Evolutionary conservation across 1,140 invertebrate genomes (phyloP), one percentile per base, ranked within the genome.

Genomic region (Orchestia grillus): DNA sequence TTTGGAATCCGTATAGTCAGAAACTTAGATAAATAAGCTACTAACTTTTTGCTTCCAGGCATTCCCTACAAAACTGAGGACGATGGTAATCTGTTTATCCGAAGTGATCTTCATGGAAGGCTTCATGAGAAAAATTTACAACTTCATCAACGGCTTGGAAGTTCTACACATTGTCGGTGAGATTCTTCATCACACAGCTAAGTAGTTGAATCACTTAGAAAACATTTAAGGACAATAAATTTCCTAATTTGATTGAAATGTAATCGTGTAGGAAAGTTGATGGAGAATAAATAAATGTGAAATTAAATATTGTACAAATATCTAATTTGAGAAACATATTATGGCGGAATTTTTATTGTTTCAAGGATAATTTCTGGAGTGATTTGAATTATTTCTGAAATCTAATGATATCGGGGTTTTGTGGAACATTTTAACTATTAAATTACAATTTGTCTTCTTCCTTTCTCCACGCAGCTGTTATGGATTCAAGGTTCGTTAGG

Each of bases 61-160:
- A 16, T 99, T 99, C 97, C 99, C 99, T 36, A 99, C 99, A n/a
- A 99, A 99, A 97, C 97, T 99, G 15, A 98, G 98, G 47, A 99
- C 99, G 97, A 98, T 99, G 97, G 99, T 99, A 97, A 99, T 99
- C 97, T 99, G 99, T 97, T 97, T 99, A 0, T 99, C 99, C 0
- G 99, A 99, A 97, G 99, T 99, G 94, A 99, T 99, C 97, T 99
- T 99, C 97, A 99, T 99, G 98, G 99, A 99, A 97, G 99, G 99
- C n/a, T 99, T 99, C 97, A 99, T 99, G 99, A 98, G 99, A 96
- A 99, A 99, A 97, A 99, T 99, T 96, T 99, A 99, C 97, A 99
- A 99, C 97, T 99, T 99, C 97, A 99, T 99, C 97, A 99, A 99
- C 96, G 99, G 99, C 19, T 97, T 99, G n/a, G 99, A 99, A 98